Percentiles rank a stretch among this genome's conserved stretches.
phyloP scores from a whole-genome alignment of 2,888 invertebrate species.

The Rhogogaster chlorosoma region DNA sequence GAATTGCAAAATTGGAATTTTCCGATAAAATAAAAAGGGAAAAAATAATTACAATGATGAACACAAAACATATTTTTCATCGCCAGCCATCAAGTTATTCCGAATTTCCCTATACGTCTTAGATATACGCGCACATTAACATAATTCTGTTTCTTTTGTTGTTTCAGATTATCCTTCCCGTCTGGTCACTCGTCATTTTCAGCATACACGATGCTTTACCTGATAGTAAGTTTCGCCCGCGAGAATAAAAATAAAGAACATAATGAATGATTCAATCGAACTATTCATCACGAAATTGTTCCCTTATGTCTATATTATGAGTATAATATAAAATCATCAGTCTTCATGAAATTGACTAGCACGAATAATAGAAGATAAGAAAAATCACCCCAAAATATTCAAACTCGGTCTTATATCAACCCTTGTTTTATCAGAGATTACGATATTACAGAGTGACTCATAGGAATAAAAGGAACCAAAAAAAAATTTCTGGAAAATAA shows the following conservation, averaged over 20 bases:
- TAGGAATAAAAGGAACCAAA: not conserved
- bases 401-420: not conserved
- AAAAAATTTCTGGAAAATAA: not conserved
- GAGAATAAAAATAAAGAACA: not conserved
- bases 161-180: conserved; percentile 88
- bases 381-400: not conserved
- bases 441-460: not conserved
- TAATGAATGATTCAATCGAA: not conserved
- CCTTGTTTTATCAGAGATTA: not conserved
- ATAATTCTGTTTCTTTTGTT: conserved; percentile 30
- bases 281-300: not conserved
- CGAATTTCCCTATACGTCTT: too few relatives aligned
- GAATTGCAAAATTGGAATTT: not conserved
- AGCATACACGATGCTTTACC: conserved; percentile 91
- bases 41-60: not conserved
- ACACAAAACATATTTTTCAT: not conserved
- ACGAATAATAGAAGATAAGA: not conserved
- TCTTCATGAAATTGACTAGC: not conserved
- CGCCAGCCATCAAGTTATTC: too few relatives aligned
- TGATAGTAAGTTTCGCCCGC: conserved; percentile 84
- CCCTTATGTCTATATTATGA: not conserved
- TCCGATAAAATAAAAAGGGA: not conserved
- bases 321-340: not conserved
- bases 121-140: not conserved
- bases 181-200: conserved; percentile 96